Conservation (phyloP, 2,113 vertebrate genomes). For the Boleophthalmus pectinirostris region DNA sequence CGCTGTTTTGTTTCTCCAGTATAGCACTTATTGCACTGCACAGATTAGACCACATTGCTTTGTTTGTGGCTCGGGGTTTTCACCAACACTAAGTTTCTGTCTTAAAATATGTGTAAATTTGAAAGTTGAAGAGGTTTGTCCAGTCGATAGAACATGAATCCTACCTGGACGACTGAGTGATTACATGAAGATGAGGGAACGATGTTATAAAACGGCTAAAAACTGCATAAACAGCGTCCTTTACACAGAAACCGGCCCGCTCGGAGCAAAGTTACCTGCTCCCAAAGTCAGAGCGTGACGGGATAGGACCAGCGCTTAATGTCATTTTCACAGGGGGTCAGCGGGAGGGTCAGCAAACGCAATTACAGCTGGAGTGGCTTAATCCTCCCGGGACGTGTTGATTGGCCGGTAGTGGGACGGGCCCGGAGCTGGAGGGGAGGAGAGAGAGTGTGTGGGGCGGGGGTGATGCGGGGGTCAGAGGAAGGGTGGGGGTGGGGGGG, state of each 20-base stretch:
- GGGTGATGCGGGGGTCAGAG: constrained; percentile 34
- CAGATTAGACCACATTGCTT: no score
- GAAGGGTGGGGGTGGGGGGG: no score
- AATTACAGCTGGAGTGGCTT: constrained; percentile 76
- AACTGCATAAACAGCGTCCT: not conserved
- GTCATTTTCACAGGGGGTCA: constrained; percentile 79
- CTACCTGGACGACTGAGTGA: no score
- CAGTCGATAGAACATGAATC: no score
- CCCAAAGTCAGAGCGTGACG: constrained; percentile 41
- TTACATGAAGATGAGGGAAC: no score
- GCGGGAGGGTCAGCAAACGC: constrained; percentile 77
- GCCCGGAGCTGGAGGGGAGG: constrained; percentile 12
- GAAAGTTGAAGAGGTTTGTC: no score
- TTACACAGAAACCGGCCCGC: constrained; percentile 7
- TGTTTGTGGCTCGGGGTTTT: no score
- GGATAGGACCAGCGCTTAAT: constrained; percentile 71
- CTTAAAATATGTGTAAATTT: no score
- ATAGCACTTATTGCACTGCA: no score
- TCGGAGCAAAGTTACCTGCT: constrained; percentile 57
- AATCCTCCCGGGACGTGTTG: constrained; percentile 74
- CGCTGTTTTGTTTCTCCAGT: no score
- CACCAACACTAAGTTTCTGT: no score
- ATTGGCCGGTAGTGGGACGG: constrained; percentile 69
- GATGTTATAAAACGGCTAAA: no score
- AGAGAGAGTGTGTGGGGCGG: not conserved